Percentiles rank a stretch among this genome's conserved stretches.
These are phyloP conservation scores for Exaiptasia diaphana DNA, from an alignment of 64 coral and sea anemone genomes.

Conservation along the genomic window DNA sequence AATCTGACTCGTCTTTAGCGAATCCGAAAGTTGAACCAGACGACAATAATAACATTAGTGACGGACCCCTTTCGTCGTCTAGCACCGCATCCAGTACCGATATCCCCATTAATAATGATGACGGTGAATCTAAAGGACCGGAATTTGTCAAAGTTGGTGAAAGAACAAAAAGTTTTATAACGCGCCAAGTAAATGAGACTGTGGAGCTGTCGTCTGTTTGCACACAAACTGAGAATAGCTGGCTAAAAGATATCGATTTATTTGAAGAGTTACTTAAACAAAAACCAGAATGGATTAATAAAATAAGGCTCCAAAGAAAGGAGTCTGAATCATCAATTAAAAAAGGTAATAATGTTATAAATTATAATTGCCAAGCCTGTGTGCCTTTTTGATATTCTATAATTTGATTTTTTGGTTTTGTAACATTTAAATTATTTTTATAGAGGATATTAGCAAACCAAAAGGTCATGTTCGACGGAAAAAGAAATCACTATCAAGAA, in stretches of 20 bases:
- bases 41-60: not conserved
- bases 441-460: no score
- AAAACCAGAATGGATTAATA: conserved; percentile 33
- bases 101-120: not conserved
- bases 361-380: not conserved
- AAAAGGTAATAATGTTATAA: not conserved
- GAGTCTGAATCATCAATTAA: conserved; percentile 32
- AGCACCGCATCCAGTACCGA: conserved; percentile 19
- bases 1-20: not conserved
- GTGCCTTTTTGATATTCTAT: not conserved
- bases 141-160: conserved; percentile 1
- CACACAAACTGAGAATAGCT: conserved; percentile 75
- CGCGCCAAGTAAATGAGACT: not conserved
- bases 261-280: conserved; percentile 20
- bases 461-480: no score
- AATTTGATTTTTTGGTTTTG: not conserved
- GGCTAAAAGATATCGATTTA: conserved; percentile 65
- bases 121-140: not conserved
- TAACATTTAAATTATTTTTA: not conserved
- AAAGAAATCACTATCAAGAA: not conserved
- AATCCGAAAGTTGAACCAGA: no score
- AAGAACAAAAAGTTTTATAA: conserved; percentile 28
- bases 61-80: conserved; percentile 13
- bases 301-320: conserved; percentile 18
- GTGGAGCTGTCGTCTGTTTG: conserved; percentile 34